phyloP scores from a whole-genome alignment of 2,888 invertebrate species.

The Acanthosepion pharaonis region DNA sequence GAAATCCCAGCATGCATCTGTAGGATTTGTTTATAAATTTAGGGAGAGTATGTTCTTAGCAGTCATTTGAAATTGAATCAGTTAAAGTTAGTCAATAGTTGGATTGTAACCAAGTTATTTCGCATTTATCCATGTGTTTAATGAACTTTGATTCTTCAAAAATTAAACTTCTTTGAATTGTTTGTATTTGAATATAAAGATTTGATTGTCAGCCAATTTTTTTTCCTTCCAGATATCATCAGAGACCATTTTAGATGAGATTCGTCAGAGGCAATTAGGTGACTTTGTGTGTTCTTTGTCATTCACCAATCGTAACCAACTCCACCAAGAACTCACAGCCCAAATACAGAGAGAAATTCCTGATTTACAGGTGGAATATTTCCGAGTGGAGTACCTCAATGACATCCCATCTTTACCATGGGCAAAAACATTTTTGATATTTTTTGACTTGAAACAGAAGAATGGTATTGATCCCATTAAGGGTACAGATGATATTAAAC shows the following conservation, averaged over 20 bases:
- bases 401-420: slow-evolving; percentile 34
- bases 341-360: background rate
- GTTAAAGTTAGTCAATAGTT: too few species aligned
- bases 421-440: slow-evolving; percentile 38
- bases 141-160: too few species aligned
- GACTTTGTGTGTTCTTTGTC: background rate
- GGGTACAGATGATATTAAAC: background rate
- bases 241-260: background rate
- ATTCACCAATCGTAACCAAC: background rate
- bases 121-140: too few species aligned
- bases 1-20: too few species aligned
- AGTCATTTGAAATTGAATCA: too few species aligned
- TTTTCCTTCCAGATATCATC: background rate
- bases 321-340: background rate
- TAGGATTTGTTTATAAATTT: too few species aligned
- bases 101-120: too few species aligned
- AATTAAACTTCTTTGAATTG: too few species aligned
- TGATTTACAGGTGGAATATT: background rate
- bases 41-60: too few species aligned
- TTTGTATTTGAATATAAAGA: too few species aligned
- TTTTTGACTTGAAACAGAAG: slow-evolving; percentile 38
- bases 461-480: slow-evolving; percentile 39
- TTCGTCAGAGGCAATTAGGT: background rate
- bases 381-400: background rate
- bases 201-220: background rate